Evolutionary conservation across 1,140 invertebrate genomes (phyloP).

Genomic region (Magallana angulata): DNA sequence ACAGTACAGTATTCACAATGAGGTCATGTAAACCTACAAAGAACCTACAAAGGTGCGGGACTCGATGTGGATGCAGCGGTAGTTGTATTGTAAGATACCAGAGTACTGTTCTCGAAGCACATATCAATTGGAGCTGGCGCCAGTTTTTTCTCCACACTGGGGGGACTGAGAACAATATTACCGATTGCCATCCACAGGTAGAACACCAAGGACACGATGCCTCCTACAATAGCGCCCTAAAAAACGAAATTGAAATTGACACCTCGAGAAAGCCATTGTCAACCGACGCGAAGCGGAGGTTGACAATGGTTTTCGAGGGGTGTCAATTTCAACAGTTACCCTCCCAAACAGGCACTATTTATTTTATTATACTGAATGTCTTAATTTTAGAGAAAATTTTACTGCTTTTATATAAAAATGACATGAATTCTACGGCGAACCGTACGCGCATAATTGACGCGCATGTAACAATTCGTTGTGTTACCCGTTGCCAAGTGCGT

Average conservation of each 20-base stretch:
- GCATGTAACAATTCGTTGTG: no score
- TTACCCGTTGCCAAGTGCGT: no score
- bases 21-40: neutral
- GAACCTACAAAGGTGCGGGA: neutral
- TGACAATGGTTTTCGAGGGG: no score
- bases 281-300: no score
- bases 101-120: neutral
- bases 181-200: neutral
- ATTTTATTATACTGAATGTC: no score
- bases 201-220: constrained; percentile 3
- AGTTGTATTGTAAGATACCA: neutral
- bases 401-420: no score
- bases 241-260: neutral
- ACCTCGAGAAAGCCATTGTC: no score
- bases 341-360: no score
- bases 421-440: no score
- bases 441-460: no score
- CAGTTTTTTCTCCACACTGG: neutral
- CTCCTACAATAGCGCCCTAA: neutral
- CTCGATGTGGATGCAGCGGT: neutral
- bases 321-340: no score
- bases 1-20: neutral
- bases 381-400: no score
- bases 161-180: neutral
- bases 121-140: neutral